These are phyloP conservation scores for Argya squamiceps DNA, from an alignment of 2,797 vertebrate genomes.

Conservation along the genomic window DNA sequence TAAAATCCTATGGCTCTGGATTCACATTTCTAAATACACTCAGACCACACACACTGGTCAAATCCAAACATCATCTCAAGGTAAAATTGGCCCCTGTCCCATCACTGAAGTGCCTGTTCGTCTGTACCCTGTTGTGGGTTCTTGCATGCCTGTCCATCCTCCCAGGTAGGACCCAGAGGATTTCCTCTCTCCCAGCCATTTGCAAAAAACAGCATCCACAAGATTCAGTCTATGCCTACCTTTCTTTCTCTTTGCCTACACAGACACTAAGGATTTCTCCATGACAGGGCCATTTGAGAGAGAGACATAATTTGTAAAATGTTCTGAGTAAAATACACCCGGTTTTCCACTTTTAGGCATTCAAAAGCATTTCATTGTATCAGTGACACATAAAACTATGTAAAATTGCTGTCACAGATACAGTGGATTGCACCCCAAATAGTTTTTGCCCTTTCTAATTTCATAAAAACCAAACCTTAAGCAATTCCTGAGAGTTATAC, in stretches of 20 bases:
- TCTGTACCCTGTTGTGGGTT: rapidly evolving
- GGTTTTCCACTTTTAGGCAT: not conserved
- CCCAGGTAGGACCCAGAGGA: not conserved
- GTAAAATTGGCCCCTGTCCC: not conserved
- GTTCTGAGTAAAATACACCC: not conserved
- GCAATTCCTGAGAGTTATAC: not conserved
- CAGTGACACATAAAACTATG: not conserved
- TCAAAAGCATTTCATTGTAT: not conserved
- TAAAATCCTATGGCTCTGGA: not conserved
- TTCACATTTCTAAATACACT: not conserved
- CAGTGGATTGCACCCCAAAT: not conserved
- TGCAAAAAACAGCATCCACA: not conserved
- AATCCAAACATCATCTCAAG: not conserved
- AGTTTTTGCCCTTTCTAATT: not conserved
- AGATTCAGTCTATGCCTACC: not conserved
- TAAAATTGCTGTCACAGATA: not conserved
- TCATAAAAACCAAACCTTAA: not conserved
- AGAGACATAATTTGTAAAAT: not conserved
- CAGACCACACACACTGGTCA: not conserved
- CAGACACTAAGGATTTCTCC: not conserved
- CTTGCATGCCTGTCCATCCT: not conserved
- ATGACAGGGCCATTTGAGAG: not conserved
- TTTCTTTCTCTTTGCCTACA: not conserved
- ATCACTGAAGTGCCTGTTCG: not conserved
- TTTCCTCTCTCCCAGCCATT: not conserved